These are phyloP conservation scores for Littorina saxatilis DNA, from an alignment of 1,140 invertebrate species.

Conservation along the genomic window DNA sequence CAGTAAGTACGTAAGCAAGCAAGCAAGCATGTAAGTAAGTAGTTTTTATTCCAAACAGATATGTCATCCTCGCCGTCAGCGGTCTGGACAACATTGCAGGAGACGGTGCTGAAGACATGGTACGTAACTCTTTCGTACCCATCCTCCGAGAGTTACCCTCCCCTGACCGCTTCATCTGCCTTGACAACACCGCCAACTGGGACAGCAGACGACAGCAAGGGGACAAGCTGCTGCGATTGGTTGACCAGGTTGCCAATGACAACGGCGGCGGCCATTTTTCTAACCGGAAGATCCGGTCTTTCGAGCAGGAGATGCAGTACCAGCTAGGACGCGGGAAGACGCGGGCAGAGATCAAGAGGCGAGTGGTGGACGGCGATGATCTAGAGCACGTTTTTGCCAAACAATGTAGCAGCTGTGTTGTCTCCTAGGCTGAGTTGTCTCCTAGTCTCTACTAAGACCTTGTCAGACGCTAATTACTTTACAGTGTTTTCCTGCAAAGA, in stretches of 20 bases:
- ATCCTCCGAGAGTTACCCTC: conserved; percentile 8
- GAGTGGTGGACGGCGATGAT: not conserved
- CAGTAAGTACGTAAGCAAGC: too few species aligned
- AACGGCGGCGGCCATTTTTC: conserved; percentile 11
- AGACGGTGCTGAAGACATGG: not conserved
- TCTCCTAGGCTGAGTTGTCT: too few species aligned
- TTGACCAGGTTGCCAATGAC: not conserved
- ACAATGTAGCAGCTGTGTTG: not conserved
- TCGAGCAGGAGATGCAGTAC: conserved; percentile 7
- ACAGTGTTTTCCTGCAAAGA: too few species aligned
- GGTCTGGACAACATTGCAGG: not conserved
- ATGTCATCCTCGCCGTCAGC: conserved; percentile 15
- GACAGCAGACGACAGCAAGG: not conserved
- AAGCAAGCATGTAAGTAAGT: too few species aligned
- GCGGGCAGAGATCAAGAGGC: not conserved
- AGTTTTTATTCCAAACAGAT: not conserved
- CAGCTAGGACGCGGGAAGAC: not conserved
- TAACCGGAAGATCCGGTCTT: conserved; percentile 12
- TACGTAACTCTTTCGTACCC: conserved; percentile 4
- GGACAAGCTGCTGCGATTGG: not conserved
- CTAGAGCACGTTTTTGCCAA: not conserved
- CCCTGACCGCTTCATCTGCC: conserved; percentile 10
- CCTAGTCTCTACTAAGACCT: too few species aligned
- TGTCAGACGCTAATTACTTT: too few species aligned
- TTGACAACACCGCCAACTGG: conserved; percentile 4